Percentiles rank a stretch among this genome's conserved stretches.
Evolutionary conservation across 2,888 invertebrate genomes (phyloP).

Genomic region (Papilio demoleus): DNA sequence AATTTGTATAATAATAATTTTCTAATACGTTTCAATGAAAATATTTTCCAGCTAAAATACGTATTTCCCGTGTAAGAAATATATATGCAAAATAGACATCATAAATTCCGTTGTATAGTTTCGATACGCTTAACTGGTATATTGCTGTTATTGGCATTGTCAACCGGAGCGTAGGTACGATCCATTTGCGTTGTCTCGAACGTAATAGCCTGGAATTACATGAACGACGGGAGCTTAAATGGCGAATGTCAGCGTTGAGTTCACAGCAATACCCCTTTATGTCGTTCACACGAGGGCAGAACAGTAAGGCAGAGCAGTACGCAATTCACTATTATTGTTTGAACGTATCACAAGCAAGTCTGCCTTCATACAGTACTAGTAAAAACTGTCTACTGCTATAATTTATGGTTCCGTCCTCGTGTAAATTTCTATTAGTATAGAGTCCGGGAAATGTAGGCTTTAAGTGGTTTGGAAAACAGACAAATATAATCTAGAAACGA

Average conservation of each 20-base stretch:
- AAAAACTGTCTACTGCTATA: neutral
- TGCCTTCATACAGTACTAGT: neutral
- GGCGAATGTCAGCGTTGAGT: slow-evolving; percentile 34
- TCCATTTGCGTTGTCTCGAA: slow-evolving; percentile 52
- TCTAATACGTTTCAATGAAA: neutral
- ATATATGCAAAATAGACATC: slow-evolving; percentile 10
- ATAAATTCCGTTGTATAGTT: neutral
- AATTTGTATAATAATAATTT: neutral
- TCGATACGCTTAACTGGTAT: slow-evolving; percentile 28
- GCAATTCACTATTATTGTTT: neutral
- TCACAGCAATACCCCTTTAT: slow-evolving; percentile 27
- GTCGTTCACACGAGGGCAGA: neutral
- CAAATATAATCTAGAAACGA: slow-evolving; percentile 19
- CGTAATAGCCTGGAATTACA: slow-evolving; percentile 48
- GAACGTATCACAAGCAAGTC: neutral
- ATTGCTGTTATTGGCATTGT: slow-evolving; percentile 48
- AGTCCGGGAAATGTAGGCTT: slow-evolving; percentile 24
- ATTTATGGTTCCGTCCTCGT: neutral
- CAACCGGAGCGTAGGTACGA: slow-evolving; percentile 42
- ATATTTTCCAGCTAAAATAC: neutral
- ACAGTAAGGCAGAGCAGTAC: neutral
- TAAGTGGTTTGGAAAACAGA: slow-evolving; percentile 17
- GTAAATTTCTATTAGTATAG: slow-evolving; percentile 7
- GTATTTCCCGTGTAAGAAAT: neutral
- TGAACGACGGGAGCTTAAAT: slow-evolving; percentile 40